Evolutionary conservation across 2,797 vertebrate species (phyloP).

Genomic region (Chelidonichthys spinosus): DNA sequence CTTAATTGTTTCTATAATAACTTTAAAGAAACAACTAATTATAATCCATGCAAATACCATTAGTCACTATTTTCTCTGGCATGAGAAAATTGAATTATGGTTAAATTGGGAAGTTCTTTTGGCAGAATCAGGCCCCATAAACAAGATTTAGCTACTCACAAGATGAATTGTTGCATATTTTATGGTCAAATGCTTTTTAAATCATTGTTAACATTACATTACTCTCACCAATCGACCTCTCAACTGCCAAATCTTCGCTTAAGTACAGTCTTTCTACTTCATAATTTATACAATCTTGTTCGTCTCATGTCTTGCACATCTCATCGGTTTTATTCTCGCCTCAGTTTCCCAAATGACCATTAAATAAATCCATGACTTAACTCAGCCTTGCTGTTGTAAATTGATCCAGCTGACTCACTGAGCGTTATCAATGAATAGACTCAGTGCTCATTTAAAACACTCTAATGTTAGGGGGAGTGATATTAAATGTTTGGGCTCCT

Average conservation of each 20-base stretch:
- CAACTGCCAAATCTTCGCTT: constrained; percentile 29
- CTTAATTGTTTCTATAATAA: constrained; percentile 44
- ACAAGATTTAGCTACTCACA: constrained; percentile 24
- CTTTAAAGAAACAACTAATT: constrained; percentile 25
- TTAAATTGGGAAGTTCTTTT: constrained; percentile 35
- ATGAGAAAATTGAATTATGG: constrained; percentile 42
- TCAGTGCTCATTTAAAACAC: constrained; percentile 38
- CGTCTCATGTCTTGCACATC: constrained; percentile 34
- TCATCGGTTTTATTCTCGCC: constrained; percentile 43
- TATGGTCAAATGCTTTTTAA: constrained; percentile 41
- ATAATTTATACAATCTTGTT: constrained; percentile 57
- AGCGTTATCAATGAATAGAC: constrained; percentile 35
- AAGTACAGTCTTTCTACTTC: constrained; percentile 34
- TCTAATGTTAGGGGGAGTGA: constrained; percentile 29
- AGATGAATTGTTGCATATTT: constrained; percentile 47
- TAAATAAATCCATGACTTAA: constrained; percentile 49
- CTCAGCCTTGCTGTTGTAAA: constrained; percentile 27
- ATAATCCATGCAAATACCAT: constrained; percentile 40
- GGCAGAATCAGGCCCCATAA: constrained; percentile 29
- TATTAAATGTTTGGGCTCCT: constrained; percentile 37
- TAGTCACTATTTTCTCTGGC: constrained; percentile 21
- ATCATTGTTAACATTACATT: constrained; percentile 43
- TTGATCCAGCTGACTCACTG: constrained; percentile 45
- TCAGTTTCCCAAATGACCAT: constrained; percentile 37
- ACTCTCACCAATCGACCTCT: constrained; percentile 11